Evolutionary conservation across 2,797 vertebrate species (phyloP).

Genomic region (Uromys caudimaculatus): DNA sequence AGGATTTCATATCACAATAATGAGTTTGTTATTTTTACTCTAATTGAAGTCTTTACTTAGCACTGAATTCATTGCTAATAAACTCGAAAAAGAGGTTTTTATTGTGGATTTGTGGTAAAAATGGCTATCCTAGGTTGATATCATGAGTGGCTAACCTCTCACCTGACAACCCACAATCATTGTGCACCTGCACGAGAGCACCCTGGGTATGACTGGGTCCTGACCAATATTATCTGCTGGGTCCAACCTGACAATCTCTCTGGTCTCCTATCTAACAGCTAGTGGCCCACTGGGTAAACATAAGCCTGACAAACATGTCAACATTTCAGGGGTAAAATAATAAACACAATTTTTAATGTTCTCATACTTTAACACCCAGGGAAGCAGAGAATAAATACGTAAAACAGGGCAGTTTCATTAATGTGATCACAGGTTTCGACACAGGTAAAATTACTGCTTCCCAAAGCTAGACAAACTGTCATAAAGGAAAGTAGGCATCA

Average conservation of each 20-base stretch:
- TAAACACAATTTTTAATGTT: slow-evolving; percentile 40
- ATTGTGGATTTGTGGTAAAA: slow-evolving; percentile 26
- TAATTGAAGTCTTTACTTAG: not conserved
- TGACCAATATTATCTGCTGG: not conserved
- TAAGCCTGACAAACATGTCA: not conserved
- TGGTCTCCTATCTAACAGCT: not conserved
- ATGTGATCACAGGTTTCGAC: slow-evolving; percentile 37
- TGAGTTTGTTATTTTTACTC: not conserved
- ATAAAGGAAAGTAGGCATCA: not conserved
- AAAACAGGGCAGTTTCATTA: slow-evolving; percentile 39
- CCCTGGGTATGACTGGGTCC: not conserved
- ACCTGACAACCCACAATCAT: not conserved
- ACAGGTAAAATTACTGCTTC: slow-evolving; percentile 29
- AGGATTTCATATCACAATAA: not conserved
- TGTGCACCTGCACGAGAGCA: not conserved
- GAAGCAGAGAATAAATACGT: not conserved
- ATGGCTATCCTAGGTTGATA: not conserved
- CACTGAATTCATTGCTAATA: not conserved
- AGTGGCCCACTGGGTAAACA: not conserved
- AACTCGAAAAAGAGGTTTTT: not conserved
- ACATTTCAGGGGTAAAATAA: slow-evolving; percentile 28
- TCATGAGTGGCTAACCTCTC: not conserved
- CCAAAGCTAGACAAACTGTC: slow-evolving; percentile 41
- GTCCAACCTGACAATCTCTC: not conserved
- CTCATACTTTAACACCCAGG: not conserved